phyloP scores from a whole-genome alignment of 2,113 vertebrate genomes.

The Peucedramus taeniatus region DNA sequence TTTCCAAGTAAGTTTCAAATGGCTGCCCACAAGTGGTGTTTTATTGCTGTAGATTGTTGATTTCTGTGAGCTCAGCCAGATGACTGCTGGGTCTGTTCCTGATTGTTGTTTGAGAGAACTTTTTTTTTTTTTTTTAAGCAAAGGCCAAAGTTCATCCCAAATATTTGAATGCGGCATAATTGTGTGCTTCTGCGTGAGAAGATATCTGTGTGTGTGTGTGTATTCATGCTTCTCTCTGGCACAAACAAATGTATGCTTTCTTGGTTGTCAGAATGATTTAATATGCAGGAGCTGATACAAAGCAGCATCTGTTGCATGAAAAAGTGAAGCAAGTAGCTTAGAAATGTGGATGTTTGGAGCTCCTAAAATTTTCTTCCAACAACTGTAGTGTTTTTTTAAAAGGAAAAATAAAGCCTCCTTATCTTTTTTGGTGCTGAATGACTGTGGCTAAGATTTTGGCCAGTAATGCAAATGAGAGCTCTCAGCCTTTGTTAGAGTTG shows the following conservation, averaged over 20 bases:
- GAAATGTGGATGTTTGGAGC: slow-evolving; percentile 10
- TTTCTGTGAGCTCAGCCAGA: background rate
- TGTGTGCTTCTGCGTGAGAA: slow-evolving; percentile 31
- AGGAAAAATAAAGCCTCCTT: background rate
- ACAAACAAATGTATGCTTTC: slow-evolving; percentile 60
- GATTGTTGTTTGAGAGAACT: background rate
- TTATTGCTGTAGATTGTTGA: background rate
- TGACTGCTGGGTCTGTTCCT: background rate
- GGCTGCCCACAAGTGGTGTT: background rate
- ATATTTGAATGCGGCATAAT: slow-evolving; percentile 51
- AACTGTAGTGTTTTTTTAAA: background rate
- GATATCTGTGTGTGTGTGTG: slow-evolving; percentile 43
- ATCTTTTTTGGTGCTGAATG: background rate
- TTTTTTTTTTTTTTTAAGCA: background rate
- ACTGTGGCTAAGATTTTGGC: background rate
- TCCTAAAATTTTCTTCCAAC: background rate
- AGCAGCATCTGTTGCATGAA: slow-evolving; percentile 64
- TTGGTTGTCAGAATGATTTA: slow-evolving; percentile 70
- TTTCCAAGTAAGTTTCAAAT: background rate
- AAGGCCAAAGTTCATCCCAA: slow-evolving; percentile 58
- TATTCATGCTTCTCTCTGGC: slow-evolving; percentile 37
- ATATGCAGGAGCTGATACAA: slow-evolving; percentile 58
- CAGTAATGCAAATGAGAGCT: background rate
- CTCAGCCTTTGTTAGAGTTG: slow-evolving; percentile 18
- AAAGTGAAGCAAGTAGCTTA: background rate